Evolutionary conservation across 2,888 invertebrate species (phyloP), one percentile per base, ranked within the genome.

Genomic region (Xylota segnis): DNA sequence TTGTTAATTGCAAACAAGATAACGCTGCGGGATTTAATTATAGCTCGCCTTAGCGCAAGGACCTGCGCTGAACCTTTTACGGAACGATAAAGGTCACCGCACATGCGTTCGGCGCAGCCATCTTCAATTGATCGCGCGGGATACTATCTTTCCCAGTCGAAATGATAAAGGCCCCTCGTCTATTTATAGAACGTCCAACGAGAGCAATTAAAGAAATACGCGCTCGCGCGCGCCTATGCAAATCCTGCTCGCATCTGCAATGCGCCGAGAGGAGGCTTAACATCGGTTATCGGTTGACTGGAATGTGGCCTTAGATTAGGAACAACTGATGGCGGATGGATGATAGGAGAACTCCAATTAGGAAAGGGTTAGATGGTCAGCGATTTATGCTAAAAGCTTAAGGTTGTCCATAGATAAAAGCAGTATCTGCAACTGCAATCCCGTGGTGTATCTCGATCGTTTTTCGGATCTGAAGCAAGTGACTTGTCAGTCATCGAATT

Each of bases 1-100:
- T 86, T 86, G 86, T 86, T 86, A 86, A 86, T 86, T 86, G 86
- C 86, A 68, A 86, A 86, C 81, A 82, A 86, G 86, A 86, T 86
- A 86, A 82, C 76, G 86, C 82, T 63, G 71, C 59, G 47, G 86
- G 76, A 82, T 86, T 86, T 86, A 86, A 86, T 82, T 86, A 86
- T 86, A 43, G 66, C 32, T 14, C 12, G 7, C 37, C n/a, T n/a
- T 7, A 32, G 6, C 2, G 50, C 5, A 43, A 37, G 59, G 37
- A 72, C 34, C 37, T 56, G 27, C 59, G 54, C 58, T 65, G 29
- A 65, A 66, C 81, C 72, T 72, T 86, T 82, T 77, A 72, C 61
- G 82, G 82, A 86, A 34, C 76, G 56, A 76, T 66, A 86, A 86
- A 86, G 86, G 86, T 86, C 86, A 86, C 72, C 82, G 71, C 50